Evolutionary conservation across 2,113 vertebrate genomes (phyloP), one percentile per base, ranked within the genome.

Genomic region (Heterocephalus glaber): DNA sequence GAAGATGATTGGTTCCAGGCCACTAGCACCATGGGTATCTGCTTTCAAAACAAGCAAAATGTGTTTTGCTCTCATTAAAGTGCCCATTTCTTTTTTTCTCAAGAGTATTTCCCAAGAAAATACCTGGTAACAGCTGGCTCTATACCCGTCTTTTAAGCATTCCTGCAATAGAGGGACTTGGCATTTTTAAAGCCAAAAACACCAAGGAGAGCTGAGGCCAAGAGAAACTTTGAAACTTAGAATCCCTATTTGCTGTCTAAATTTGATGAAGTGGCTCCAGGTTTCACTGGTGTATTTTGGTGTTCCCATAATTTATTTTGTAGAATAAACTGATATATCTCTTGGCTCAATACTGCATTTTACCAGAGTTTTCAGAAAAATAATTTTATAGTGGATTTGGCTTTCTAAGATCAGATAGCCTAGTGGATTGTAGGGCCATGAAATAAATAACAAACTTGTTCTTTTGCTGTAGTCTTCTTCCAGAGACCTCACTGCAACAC

Each of bases 31-130:
- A 30, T 41, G 56, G 52, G 26, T 20, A 68, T 65, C 41, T 56
- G 74, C n/a, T 92, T 92, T 94, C 22, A 87, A 94, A 61, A 89
- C 2, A 91, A 93, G 65, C 20, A 60, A 81, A 89, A 68, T 49
- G 30, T 54, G n/a, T 26, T 60, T 58, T 65, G n/a, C 61, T 81
- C 10, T 52, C 68, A 41, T 30, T 81, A 89, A 66, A 80, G 16
- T 41, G 24, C n/a, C 49, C 9, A 11, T 68, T 84, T 80, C 63
- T 83, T 79, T 38, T n/a, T 58, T 2, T 95, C 44, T 89, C 17
- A 41, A 88, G 30, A 82, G 24, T 85, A 54, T 92, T 95, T 96
- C 38, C 44, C 16, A 79, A 49, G 38, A 92, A 90, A 70, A 77
- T 63, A 44, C 12, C 84, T 58, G 9, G 49, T 61, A 44, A 89